A percentile compares a stretch with the other conserved stretches of the same genome.
Conservation (phyloP, 1,140 invertebrate genomes). For the Bombus pascuorum region DNA sequence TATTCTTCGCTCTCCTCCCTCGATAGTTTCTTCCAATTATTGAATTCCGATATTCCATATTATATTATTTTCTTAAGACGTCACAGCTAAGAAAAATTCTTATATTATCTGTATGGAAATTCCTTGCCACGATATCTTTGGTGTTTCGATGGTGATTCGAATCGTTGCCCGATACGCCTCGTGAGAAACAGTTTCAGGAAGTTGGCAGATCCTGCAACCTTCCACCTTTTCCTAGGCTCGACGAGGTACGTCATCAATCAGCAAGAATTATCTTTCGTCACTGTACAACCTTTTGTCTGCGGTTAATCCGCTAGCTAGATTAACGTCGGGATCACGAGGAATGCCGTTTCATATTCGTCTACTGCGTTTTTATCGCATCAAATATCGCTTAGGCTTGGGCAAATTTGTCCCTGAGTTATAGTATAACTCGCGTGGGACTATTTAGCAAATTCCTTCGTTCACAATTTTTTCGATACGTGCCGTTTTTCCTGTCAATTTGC, state of each 20-base stretch:
- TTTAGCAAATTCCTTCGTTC: neutral
- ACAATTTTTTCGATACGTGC: neutral
- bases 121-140: neutral
- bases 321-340: conserved; percentile 9
- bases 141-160: neutral
- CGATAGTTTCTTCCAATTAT: no score
- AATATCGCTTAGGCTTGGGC: conserved; percentile 14
- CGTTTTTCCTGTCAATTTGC: no score
- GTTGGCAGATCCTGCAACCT: conserved; percentile 17
- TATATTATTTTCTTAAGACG: neutral
- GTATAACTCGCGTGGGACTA: neutral
- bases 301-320: conserved; percentile 32
- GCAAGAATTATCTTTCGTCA: conserved; percentile 42
- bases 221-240: conserved; percentile 22
- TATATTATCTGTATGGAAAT: no score
- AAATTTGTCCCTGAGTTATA: neutral
- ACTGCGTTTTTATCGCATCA: conserved; percentile 31
- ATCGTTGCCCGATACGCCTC: neutral
- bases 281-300: conserved; percentile 19
- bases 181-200: conserved; percentile 39
- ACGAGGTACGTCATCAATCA: conserved; percentile 25
- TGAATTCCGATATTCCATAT: no score
- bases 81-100: neutral
- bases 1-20: no score
- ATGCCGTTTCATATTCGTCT: conserved; percentile 17